Evolutionary conservation across 1,140 invertebrate genomes (phyloP).

Genomic region (Acromyrmex heyeri): DNA sequence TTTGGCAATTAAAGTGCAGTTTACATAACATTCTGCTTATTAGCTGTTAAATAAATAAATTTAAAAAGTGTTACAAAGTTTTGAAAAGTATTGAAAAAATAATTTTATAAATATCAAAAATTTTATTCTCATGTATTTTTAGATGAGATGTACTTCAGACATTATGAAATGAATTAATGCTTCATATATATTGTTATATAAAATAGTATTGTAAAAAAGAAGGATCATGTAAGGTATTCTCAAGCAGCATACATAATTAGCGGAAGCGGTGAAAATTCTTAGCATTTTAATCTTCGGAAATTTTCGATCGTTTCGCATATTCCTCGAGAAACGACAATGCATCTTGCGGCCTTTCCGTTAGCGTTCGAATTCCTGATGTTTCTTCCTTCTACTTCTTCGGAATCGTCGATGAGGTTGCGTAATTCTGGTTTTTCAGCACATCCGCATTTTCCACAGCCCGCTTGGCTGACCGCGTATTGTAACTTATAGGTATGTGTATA

Average conservation of each 20-base stretch:
- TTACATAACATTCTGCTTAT: neutral
- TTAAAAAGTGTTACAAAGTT: neutral
- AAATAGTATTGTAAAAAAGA: neutral
- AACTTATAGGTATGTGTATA: neutral
- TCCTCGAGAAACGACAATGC: conserved; percentile 12
- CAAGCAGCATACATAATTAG: neutral
- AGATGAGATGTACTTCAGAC: neutral
- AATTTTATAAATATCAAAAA: neutral
- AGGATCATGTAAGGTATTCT: neutral
- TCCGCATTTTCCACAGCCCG: conserved; percentile 36
- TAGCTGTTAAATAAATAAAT: neutral
- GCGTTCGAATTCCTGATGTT: conserved; percentile 17
- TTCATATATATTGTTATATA: neutral
- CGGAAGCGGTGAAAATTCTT: conserved; percentile 1
- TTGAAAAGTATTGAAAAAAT: neutral
- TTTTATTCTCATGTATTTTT: neutral
- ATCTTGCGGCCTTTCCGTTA: neutral
- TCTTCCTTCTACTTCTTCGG: conserved; percentile 31
- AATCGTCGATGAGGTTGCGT: conserved; percentile 54
- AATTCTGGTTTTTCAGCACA: conserved; percentile 37
- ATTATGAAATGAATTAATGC: neutral
- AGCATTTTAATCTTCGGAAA: neutral
- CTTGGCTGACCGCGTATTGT: neutral
- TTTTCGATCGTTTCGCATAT: conserved; percentile 53
- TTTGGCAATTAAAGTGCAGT: neutral